These are phyloP conservation scores for Sebastes elongatus DNA, from an alignment of 2,797 vertebrate genomes.

Conservation along the genomic window DNA sequence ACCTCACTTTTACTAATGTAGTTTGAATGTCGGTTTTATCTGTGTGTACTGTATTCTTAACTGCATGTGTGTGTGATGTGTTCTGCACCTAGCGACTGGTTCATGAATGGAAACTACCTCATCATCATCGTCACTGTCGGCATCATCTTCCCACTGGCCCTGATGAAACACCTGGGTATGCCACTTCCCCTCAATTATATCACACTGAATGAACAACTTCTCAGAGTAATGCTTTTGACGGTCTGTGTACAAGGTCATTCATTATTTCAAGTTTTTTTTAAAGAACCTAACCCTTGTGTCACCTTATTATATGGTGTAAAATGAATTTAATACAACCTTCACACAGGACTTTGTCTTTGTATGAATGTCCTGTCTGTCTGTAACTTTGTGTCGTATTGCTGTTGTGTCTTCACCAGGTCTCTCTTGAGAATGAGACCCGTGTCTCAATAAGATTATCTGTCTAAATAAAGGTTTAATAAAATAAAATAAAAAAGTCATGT, in stretches of 20 bases:
- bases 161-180: conserved; percentile 94
- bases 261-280: background rate
- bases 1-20: background rate
- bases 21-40: background rate
- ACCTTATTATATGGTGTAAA: background rate
- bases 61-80: background rate
- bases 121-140: conserved; percentile 87
- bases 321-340: background rate
- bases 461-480: background rate
- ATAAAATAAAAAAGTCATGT: background rate
- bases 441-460: background rate
- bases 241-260: background rate
- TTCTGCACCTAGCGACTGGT: conserved; percentile 86
- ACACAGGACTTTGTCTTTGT: background rate
- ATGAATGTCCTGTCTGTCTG: no score
- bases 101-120: conserved; percentile 91
- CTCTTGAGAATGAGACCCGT: background rate
- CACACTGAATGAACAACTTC: background rate
- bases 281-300: background rate
- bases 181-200: background rate
- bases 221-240: background rate
- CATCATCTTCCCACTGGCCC: conserved; percentile 92
- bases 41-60: background rate
- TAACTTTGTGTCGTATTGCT: background rate
- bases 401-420: background rate